These are phyloP conservation scores for Eucidaris tribuloides DNA, from an alignment of 35 echinoderm and acorn worm genomes.

Conservation along the genomic window DNA sequence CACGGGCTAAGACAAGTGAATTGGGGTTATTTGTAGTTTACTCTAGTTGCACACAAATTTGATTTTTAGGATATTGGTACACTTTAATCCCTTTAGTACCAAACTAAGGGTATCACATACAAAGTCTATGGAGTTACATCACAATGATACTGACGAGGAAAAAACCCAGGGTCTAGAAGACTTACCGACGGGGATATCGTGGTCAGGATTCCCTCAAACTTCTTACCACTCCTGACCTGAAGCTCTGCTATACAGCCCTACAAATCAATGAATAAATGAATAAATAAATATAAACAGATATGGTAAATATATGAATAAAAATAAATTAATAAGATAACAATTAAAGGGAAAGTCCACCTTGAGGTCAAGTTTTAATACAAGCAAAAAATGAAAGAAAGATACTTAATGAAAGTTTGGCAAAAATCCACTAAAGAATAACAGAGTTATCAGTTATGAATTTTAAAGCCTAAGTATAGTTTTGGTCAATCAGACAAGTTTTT, in stretches of 20 bases:
- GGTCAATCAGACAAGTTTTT: too few species aligned
- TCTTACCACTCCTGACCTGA: constrained; percentile 44
- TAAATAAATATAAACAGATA: background rate
- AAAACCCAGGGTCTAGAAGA: background rate
- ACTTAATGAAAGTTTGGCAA: background rate
- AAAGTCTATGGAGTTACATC: background rate
- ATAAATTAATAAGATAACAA: background rate
- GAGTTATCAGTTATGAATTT: background rate
- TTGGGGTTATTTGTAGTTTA: too few species aligned
- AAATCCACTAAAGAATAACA: too few species aligned
- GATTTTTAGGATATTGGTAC: too few species aligned
- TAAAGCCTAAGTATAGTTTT: too few species aligned
- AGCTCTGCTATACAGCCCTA: constrained; percentile 57
- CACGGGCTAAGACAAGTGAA: too few species aligned
- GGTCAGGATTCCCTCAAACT: constrained; percentile 61
- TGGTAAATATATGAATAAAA: background rate
- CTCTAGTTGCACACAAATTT: too few species aligned
- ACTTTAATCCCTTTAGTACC: too few species aligned
- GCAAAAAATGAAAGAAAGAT: background rate
- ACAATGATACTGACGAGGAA: background rate
- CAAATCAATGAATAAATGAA: background rate
- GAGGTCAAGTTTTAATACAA: background rate
- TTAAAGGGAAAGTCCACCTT: background rate
- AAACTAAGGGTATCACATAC: too few species aligned
- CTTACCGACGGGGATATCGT: constrained; percentile 64